A percentile compares a stretch with the other conserved stretches of the same genome.
Conservation (phyloP, 2,888 invertebrate genomes). For the Hedya salicella region DNA sequence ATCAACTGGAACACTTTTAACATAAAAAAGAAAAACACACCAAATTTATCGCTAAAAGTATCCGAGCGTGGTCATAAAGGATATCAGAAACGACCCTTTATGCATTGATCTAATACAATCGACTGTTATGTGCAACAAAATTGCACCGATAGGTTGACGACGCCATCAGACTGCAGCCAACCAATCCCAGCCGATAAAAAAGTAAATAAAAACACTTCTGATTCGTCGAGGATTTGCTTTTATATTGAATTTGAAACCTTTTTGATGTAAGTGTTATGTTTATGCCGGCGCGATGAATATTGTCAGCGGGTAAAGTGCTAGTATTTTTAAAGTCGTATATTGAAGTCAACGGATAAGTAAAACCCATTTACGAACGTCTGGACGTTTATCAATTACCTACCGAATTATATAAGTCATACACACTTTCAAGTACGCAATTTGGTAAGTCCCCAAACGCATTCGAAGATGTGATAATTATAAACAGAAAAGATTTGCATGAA, state of each 20-base stretch:
- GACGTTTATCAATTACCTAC: too few species aligned
- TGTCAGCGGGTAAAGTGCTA: slow-evolving; percentile 46
- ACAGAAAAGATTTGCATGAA: too few species aligned
- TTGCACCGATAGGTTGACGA: slow-evolving; percentile 54
- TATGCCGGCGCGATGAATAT: slow-evolving; percentile 50
- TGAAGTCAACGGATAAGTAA: background rate
- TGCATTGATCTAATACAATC: slow-evolving; percentile 46
- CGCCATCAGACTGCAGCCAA: slow-evolving; percentile 53
- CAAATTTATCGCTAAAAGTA: slow-evolving; percentile 26
- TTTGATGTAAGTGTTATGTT: slow-evolving; percentile 59
- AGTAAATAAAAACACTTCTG: slow-evolving; percentile 66
- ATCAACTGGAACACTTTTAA: background rate
- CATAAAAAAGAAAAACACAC: slow-evolving; percentile 7
- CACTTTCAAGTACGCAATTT: too few species aligned
- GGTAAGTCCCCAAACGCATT: too few species aligned
- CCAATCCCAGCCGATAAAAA: slow-evolving; percentile 59
- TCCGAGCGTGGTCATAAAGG: slow-evolving; percentile 37
- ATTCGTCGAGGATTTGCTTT: slow-evolving; percentile 57
- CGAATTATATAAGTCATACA: too few species aligned
- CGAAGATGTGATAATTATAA: too few species aligned
- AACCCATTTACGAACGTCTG: background rate
- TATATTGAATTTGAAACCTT: slow-evolving; percentile 64
- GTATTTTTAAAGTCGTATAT: slow-evolving; percentile 21
- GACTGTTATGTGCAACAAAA: slow-evolving; percentile 55
- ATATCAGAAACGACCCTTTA: slow-evolving; percentile 40